These are phyloP conservation scores for Lagodon rhomboides DNA, from an alignment of 2,797 vertebrate genomes.

Conservation along the genomic window DNA sequence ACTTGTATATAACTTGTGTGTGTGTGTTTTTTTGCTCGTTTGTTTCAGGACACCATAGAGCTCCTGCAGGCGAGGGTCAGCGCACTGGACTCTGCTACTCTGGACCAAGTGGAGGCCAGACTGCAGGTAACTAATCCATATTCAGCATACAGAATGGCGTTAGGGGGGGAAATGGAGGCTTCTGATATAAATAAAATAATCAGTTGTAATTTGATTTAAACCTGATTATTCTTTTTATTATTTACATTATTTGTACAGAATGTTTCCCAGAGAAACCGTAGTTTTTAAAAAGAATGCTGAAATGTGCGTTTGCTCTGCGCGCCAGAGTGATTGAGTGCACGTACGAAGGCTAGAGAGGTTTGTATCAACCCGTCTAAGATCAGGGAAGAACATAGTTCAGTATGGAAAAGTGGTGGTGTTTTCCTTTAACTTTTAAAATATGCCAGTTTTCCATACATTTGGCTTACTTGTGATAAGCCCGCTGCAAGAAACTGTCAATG, in stretches of 20 bases:
- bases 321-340: too few relatives aligned
- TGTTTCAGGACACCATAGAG: slow-evolving; percentile 91
- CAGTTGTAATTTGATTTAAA: neutral
- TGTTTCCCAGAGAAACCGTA: neutral
- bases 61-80: slow-evolving; percentile 94
- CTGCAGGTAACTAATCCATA: slow-evolving; percentile 87
- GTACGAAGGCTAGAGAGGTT: too few relatives aligned
- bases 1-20: neutral
- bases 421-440: slow-evolving; percentile 20
- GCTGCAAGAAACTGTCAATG: neutral
- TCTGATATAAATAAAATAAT: neutral
- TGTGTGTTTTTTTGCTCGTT: slow-evolving; percentile 13
- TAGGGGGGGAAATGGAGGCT: neutral
- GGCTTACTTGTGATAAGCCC: neutral
- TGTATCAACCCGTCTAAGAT: too few relatives aligned
- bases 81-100: slow-evolving; percentile 90
- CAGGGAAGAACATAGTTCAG: too few relatives aligned
- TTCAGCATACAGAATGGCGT: neutral
- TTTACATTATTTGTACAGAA: neutral
- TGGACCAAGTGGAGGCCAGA: slow-evolving; percentile 96
- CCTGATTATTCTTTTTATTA: neutral
- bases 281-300: neutral
- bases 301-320: neutral
- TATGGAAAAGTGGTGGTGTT: too few relatives aligned
- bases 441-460: neutral